Conservation (phyloP, 2,888 invertebrate species). For the Drosophila pseudotalamancana region DNA sequence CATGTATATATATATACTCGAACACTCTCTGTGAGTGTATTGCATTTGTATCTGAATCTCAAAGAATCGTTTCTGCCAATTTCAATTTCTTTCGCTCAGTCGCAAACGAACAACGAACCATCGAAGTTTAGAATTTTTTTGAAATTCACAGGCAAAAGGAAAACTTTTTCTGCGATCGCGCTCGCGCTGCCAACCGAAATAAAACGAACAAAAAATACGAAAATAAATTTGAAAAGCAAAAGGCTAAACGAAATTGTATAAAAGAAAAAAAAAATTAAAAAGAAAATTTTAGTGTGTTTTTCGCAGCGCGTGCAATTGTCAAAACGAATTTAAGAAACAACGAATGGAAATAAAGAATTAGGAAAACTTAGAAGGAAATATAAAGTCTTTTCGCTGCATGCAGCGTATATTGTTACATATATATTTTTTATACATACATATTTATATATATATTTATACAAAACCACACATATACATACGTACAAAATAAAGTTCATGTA, state of each 20-base stretch:
- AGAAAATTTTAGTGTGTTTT: constrained; percentile 22
- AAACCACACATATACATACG: constrained; percentile 23
- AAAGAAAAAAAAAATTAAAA: constrained; percentile 31
- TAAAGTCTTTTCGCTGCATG: constrained; percentile 58
- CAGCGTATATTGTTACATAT: constrained; percentile 42
- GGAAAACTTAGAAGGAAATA: constrained; percentile 13
- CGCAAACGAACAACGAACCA: constrained; percentile 85
- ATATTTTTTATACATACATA: constrained; percentile 32
- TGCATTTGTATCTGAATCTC: constrained; percentile 43
- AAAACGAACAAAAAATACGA: constrained; percentile 43
- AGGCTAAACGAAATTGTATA: constrained; percentile 53
- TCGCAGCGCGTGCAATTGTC: constrained; percentile 68
- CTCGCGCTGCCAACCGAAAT: constrained; percentile 63
- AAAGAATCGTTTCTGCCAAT: constrained; percentile 47
- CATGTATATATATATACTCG: constrained; percentile 1
- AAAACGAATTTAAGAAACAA: constrained; percentile 59
- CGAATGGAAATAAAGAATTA: constrained; percentile 47
- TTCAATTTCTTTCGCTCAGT: constrained; percentile 82
- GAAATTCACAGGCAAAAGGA: constrained; percentile 28
- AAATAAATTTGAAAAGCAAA: constrained; percentile 57
- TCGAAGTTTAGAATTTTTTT: constrained; percentile 82
- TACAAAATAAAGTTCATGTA: constrained; percentile 18
- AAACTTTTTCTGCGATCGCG: constrained; percentile 64
- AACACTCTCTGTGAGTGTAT: constrained; percentile 19
- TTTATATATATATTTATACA: constrained; percentile 18